These are phyloP conservation scores for Origma solitaria DNA, from an alignment of 2,113 vertebrate species.

Conservation along the genomic window DNA sequence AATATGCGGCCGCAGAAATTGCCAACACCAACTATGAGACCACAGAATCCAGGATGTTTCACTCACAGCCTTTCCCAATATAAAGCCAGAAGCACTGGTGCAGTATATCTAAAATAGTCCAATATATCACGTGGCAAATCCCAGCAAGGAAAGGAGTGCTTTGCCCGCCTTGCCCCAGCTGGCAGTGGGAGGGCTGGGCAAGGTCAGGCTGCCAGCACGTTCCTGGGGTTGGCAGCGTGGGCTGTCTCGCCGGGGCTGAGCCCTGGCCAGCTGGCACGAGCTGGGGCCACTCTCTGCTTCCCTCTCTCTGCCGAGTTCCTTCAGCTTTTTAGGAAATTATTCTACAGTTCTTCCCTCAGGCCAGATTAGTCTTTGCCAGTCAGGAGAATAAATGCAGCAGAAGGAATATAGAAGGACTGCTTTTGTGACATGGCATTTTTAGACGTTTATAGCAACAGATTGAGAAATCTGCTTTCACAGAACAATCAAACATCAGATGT, in stretches of 20 bases:
- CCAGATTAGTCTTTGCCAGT: background rate
- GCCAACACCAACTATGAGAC: conserved; percentile 33
- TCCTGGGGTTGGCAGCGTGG: background rate
- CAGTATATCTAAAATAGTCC: background rate
- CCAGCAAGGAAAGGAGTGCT: background rate
- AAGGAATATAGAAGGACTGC: background rate
- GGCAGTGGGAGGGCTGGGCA: background rate
- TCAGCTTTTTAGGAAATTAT: conserved; percentile 39
- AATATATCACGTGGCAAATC: background rate
- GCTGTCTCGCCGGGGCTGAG: background rate
- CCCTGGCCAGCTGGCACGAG: background rate
- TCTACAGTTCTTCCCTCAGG: background rate
- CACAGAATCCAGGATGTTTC: background rate
- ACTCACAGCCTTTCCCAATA: conserved; percentile 11
- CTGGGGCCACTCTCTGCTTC: background rate
- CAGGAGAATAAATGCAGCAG: background rate
- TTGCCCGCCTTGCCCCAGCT: background rate
- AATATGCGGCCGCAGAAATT: conserved; percentile 43
- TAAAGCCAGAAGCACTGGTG: conserved; percentile 22
- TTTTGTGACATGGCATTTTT: background rate
- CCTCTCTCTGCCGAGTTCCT: background rate
- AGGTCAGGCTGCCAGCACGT: background rate
- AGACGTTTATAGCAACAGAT: background rate
- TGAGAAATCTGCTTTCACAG: background rate
- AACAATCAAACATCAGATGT: background rate